phyloP scores from a whole-genome alignment of 2,888 invertebrate species.

The Tinea pellionella region DNA sequence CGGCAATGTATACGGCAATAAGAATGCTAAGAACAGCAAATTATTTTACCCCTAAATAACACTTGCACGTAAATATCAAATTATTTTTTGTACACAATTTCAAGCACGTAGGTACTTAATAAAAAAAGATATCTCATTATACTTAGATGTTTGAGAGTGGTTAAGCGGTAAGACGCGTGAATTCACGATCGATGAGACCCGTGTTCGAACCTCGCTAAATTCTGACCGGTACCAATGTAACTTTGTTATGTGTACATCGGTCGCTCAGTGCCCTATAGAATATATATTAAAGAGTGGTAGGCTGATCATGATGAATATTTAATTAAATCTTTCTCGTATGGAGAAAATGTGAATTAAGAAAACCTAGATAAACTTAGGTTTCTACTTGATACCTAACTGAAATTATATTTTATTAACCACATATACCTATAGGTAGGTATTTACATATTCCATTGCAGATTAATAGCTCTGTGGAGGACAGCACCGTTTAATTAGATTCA shows the following conservation, averaged over 20 bases:
- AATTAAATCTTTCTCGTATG: constrained; percentile 1
- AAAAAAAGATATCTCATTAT: too few relatives aligned
- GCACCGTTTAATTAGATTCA: constrained; percentile 59
- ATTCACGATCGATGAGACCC: too few relatives aligned
- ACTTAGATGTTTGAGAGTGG: too few relatives aligned
- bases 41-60: constrained; percentile 18
- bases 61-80: constrained; percentile 1
- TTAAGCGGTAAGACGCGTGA: too few relatives aligned
- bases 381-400: neutral
- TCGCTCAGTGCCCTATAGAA: too few relatives aligned
- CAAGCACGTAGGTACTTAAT: too few relatives aligned
- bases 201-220: too few relatives aligned
- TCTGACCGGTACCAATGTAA: too few relatives aligned
- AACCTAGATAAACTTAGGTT: neutral
- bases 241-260: too few relatives aligned
- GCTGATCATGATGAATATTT: too few relatives aligned
- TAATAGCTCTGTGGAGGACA: constrained; percentile 15
- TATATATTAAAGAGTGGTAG: too few relatives aligned
- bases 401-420: neutral
- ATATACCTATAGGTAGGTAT: too few relatives aligned
- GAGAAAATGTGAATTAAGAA: constrained; percentile 10
- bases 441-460: constrained; percentile 8
- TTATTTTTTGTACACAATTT: constrained; percentile 15
- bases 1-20: constrained; percentile 36
- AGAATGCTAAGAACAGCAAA: constrained; percentile 21